Evolutionary conservation across 2,888 invertebrate genomes (phyloP), one percentile per base, ranked within the genome.

Genomic region (Drosophila antonietae): DNA sequence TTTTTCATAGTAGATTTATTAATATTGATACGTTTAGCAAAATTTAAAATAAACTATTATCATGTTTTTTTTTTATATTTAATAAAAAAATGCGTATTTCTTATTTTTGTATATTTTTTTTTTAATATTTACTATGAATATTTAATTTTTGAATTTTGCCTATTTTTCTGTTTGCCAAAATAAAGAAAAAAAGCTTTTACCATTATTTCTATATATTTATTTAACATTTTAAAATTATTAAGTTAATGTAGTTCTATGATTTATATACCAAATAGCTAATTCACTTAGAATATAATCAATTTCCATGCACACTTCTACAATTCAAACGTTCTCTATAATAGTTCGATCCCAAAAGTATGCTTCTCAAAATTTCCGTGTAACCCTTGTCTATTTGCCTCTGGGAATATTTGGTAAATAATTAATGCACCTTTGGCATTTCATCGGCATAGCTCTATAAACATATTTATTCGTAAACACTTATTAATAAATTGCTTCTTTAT

Each of bases 271-370:
- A 3, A n/a, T 8, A 8, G 3, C 3, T 2, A 35, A 35, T 12
- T 3, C 1, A 8, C 15, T 7, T 2, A 23, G 4, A 3, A 23
- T 0, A 7, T 2, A 15, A 15, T n/a, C n/a, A 15, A 39, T 47
- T 28, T n/a, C 2, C 49, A n/a, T 12, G 10, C n/a, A 6, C 12
- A 51, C 14, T 18, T 18, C 18, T 6, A 4, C 7, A 31, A 1
- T 0, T 3, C 18, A 41, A 33, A 20, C 37, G 14, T 37, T 37
- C 28, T 39, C 55, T 15, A 33, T 15, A 43, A 10, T n/a, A 31
- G n/a, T 0, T 28, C 55, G 57, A 58, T 28, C 79, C 79, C 70
- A 49, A 79, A 75, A 75, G 75, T 79, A 75, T 58, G 59, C 69
- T 68, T 53, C 33, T 41, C n/a, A 31, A 61, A 23, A 33, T 55